Conservation (phyloP, 2,797 vertebrate species). For the Siniperca obscura region DNA sequence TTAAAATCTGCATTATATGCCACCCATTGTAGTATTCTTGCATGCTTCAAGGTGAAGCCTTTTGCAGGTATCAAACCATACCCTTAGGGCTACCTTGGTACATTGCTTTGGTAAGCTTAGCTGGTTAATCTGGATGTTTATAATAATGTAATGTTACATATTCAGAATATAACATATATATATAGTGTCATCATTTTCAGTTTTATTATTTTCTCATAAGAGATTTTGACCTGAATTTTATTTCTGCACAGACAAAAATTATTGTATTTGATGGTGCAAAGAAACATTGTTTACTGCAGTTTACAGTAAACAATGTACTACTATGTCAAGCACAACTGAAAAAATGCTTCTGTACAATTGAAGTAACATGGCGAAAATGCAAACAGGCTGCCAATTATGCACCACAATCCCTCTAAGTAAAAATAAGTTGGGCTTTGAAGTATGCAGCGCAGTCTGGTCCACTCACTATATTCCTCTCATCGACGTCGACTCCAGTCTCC, state of each 20-base stretch:
- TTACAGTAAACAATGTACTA: neutral
- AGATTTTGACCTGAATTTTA: neutral
- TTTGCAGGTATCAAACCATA: no score
- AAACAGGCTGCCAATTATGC: neutral
- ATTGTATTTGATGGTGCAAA: neutral
- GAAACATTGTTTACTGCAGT: neutral
- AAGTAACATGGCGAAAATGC: neutral
- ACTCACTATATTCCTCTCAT: constrained; percentile 89
- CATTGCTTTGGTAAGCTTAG: no score
- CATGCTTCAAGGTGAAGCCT: no score
- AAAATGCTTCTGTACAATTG: neutral
- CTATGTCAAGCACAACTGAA: neutral
- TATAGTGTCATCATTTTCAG: neutral
- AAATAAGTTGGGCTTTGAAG: no score
- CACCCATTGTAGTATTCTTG: no score
- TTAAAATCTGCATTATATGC: no score
- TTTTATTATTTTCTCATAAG: neutral
- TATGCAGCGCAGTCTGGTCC: neutral
- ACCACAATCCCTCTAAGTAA: neutral
- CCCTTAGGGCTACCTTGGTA: no score
- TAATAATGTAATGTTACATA: no score
- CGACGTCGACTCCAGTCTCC: constrained; percentile 82
- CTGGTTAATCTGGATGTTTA: no score
- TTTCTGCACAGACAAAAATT: neutral
- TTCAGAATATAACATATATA: no score